Base-by-base conservation (phyloP, 1,140 invertebrate species). In the Pseudomyrmex dendroicus region DNA sequence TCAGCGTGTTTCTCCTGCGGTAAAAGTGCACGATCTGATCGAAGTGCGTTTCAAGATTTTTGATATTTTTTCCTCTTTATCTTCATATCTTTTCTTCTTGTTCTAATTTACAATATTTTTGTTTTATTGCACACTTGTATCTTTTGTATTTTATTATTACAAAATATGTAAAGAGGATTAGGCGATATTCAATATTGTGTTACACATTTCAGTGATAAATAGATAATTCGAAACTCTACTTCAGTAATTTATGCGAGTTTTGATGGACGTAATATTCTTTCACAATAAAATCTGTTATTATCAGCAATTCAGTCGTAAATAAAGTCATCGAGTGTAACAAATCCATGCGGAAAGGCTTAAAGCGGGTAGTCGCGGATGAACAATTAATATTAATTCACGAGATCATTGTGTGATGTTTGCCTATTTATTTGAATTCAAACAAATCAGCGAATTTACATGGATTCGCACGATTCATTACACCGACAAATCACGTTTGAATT, bases 21-120 rank as follows among this genome's bases (percentile, higher is more conserved):
- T 64, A 87, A 87, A 87, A 86, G 82, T 66, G 70, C 57, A 82
- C 86, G 82, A 87, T 87, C 68, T 82, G 68, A n/a, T 35, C 67
- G 52, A 63, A 56, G 57, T 80, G 72, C 68, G 74, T 82, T 84
- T 86, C 83, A 78, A 87, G 76, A 74, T 61, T 84, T 63, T 82
- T 67, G 17, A 54, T 35, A 22, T 46, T 59, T 56, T 20, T n/a
- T 9, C 46, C 46, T 50, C 4, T 54, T 61, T 54, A 17, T 52
- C 17, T 5, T 10, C 2, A 35, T 35, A 5, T 35, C 0, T 35
- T 25, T 35, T 7, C 48, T 66, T 50, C 25, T 20, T 61, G 3
- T 61, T 13, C 5, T 15, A n/a, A 46, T 73, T 59, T 25, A 74
- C 35, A 35, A 35, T 35, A 35, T 35, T 35, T 35, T 35, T 35